Evolutionary conservation across 2,888 invertebrate species (phyloP), one percentile per base, ranked within the genome.

Genomic region (Apodemia zela): DNA sequence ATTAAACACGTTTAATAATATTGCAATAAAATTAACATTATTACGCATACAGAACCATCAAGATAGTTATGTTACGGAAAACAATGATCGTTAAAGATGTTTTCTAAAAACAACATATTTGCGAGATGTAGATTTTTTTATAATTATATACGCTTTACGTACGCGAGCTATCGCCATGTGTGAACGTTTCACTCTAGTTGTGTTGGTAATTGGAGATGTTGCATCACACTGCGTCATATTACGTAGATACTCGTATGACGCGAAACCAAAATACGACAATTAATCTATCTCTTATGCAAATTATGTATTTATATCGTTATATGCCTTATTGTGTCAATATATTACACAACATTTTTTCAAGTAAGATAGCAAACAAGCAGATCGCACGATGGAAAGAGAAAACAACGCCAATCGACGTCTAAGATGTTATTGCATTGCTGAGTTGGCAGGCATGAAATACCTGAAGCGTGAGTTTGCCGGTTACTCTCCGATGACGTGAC

Each of bases 131-230:
- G 2, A n/a, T 11, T n/a, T 45, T 42, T 45, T 51, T 21, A 51
- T 51, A 51, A 21, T 51, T 21, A 51, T 51, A 21, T 11, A 21
- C 1, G 49, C 49, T 51, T 51, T 51, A 51, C 11, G n/a, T 25
- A 25, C 54, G 71, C 69, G 69, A 57, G 63, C 72, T 69, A 65
- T 65, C 42, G 35, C 62, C 62, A 49, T 64, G 75, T 85, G 87
- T 82, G 86, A 85, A 83, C 80, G 85, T 83, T 71, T 75, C 83
- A 84, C 73, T 86, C 87, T 81, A 84, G 73, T 86, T 85, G 66
- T 71, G 73, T 60, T 38, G 33, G 75, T 81, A 83, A 87, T 82
- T 79, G 72, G 70, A 72, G 45, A 66, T 66, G 70, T 81, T 80
- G 73, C 75, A 70, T 73, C 78, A 80, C 66, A 73, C 76, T 75